Conservation (phyloP, 2,797 vertebrate genomes). For the Alfaro cultratus region DNA sequence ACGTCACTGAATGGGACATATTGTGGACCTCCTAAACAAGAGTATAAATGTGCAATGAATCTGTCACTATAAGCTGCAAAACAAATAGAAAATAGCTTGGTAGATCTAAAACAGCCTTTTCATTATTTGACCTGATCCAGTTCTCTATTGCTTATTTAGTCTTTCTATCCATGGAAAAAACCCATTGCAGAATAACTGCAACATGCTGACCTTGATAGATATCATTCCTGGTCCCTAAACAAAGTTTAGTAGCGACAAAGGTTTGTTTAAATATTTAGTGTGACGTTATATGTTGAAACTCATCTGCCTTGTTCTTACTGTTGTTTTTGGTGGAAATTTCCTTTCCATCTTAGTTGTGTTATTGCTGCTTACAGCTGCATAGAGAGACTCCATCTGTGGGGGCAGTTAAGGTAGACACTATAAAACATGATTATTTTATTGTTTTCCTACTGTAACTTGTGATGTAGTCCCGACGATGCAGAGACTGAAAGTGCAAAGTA, state of each 20-base stretch:
- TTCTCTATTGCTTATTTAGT: neutral
- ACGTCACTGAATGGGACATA: no score
- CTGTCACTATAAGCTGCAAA: neutral
- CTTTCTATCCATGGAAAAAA: neutral
- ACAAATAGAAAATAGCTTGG: neutral
- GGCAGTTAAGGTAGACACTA: conserved; percentile 21
- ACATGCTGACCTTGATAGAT: neutral
- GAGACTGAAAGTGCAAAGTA: conserved; percentile 59
- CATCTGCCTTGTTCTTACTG: neutral
- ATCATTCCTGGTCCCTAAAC: neutral
- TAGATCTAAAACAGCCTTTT: neutral
- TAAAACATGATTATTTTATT: conserved; percentile 45
- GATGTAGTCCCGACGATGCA: conserved; percentile 15
- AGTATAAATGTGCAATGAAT: neutral
- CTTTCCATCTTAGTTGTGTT: neutral
- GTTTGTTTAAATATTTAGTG: conserved; percentile 5
- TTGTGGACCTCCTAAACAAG: neutral
- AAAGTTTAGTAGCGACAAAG: neutral
- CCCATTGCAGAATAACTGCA: neutral
- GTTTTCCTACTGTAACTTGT: conserved; percentile 11
- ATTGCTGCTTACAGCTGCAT: neutral
- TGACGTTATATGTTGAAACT: neutral
- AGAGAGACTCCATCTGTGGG: conserved; percentile 6
- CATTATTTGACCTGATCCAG: neutral
- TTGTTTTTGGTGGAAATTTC: neutral